phyloP scores from a whole-genome alignment of 2,113 vertebrate species.

The Mus musculus region GRCm39 chr2:116458001-116458500 shows the following conservation, averaged over 20 bases:
- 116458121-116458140: neutral
- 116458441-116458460: neutral
- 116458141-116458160: neutral
- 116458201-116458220: neutral
- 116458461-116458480: neutral
- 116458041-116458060: neutral
- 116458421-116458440: slow-evolving; percentile 7
- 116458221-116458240: neutral
- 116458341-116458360: slow-evolving; percentile 13
- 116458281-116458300: neutral
- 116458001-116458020: neutral
- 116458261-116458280: slow-evolving; percentile 3
- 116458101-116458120: neutral
- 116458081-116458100: neutral
- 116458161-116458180: neutral
- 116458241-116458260: neutral
- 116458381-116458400: slow-evolving; percentile 14
- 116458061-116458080: neutral
- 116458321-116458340: neutral
- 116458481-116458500: neutral
- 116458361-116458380: neutral
- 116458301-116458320: neutral
- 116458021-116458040: neutral
- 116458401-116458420: neutral
- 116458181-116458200: neutral